phyloP scores from a whole-genome alignment of 2,888 invertebrate genomes.

The Xanthorhoe spadicearia region DNA sequence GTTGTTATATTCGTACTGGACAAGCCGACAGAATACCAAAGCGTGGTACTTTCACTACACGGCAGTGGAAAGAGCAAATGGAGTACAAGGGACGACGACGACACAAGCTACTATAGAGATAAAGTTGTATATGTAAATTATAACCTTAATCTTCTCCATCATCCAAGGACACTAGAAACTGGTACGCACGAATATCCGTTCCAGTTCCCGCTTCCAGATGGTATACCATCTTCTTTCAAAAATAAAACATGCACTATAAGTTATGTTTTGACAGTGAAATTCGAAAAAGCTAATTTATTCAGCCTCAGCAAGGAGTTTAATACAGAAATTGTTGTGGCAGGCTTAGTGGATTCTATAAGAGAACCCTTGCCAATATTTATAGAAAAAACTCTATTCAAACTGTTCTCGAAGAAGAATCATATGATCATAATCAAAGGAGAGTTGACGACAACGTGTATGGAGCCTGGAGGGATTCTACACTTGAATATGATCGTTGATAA shows the following conservation, averaged over 20 bases:
- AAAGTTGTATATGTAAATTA: conserved; percentile 25
- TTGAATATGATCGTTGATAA: conserved; percentile 29
- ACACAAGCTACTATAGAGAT: conserved; percentile 18
- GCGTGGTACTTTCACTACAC: conserved; percentile 30
- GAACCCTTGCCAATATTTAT: conserved; percentile 36
- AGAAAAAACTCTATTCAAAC: conserved; percentile 35
- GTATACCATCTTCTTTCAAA: conserved; percentile 38
- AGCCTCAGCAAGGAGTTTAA: conserved; percentile 30
- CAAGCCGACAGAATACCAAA: conserved; percentile 36
- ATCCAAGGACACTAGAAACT: neutral
- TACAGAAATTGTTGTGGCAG: conserved; percentile 38
- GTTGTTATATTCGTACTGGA: conserved; percentile 32
- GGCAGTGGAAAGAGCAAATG: conserved; percentile 38
- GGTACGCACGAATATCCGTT: conserved; percentile 35
- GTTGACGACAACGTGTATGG: conserved; percentile 26
- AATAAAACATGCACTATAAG: conserved; percentile 28
- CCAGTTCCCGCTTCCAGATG: conserved; percentile 36
- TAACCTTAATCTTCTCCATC: conserved; percentile 3
- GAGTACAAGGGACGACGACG: conserved; percentile 8
- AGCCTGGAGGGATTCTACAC: conserved; percentile 34
- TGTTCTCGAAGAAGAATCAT: conserved; percentile 19
- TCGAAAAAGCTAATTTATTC: conserved; percentile 35
- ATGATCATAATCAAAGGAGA: conserved; percentile 30
- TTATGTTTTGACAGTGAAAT: conserved; percentile 31
- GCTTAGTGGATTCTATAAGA: conserved; percentile 24